Base-by-base conservation (phyloP, 2,113 vertebrate genomes). In the Melanerpes aurifrons region DNA sequence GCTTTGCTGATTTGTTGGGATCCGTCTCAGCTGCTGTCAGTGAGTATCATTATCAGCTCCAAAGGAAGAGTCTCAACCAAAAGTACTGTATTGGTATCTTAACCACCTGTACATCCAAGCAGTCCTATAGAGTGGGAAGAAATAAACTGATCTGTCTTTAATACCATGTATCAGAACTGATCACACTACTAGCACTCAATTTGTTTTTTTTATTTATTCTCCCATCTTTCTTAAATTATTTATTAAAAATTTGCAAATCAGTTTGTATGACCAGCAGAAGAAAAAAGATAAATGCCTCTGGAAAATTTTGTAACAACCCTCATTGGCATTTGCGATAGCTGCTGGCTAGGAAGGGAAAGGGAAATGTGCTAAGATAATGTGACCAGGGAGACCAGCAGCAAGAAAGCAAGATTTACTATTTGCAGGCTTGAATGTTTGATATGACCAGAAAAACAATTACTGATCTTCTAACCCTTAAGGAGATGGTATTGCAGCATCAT, bases 371-470 rank as follows among this genome's bases (percentile, higher is more conserved):
- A 95, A 90, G 73, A 47, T 50, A 69, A 87, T 48, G 58, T 77
- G 85, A 92, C 64, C 69, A 62, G 59, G 53, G 47, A 96, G 19
- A 35, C 22, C 22, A 68, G 17, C 25, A 73, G 53, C 29, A 74
- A 85, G 59, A 29, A 94, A 77, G 61, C 76, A 83, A 72, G 11
- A 66, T 25, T 31, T 78, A 12, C n/a, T 76, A 26, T 66, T 68
- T 87, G 66, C 54, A 90, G 77, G 79, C 62, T 75, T 87, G 74
- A 54, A 62, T 89, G 63, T 45, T 72, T 87, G 91, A 88, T 73
- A 92, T 74, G 70, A 81, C 66, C 81, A 71, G 88, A 89, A 96
- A 73, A 95, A 56, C 84, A 94, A 71, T 82, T 89, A 69, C 20
- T 4, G 3, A 3, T 77, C 56, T 84, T 18, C 20, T 61, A 90